Evolutionary conservation across 2,113 vertebrate genomes (phyloP), one percentile per base, ranked within the genome.

Genomic region (Tychaedon coryphoeus): DNA sequence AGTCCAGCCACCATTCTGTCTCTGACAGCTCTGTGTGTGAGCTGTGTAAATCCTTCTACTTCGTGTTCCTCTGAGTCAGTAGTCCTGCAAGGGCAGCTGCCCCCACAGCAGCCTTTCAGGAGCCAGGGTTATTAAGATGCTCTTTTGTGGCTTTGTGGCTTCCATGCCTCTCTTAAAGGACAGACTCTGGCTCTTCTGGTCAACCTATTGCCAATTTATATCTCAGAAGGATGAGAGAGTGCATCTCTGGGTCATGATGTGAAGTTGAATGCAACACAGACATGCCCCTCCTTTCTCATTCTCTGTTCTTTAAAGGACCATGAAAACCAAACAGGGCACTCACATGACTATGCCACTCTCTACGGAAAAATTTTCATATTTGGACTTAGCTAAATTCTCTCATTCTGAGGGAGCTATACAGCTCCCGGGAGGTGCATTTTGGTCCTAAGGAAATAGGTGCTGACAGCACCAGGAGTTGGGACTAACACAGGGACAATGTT

Each of bases 41-140:
- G 38, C 42, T 83, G 50, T 40, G 17, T 34, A 86, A 88, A 88
- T 70, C 60, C 29, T 77, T 40, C 45, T 40, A 3, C 60, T 88
- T 66, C 3, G 0, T 54, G 19, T 14, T 75, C 29, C 33, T 92
- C 73, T 69, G 45, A 79, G 69, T 50, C 82, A 28, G 42, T 47
- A 90, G 82, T 36, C 54, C 50, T 54, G 31, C 38, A 56, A 88
- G 64, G 69, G 51, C 54, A 83, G 78, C 43, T 86, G n/a, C 29
- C 33, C 28, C 23, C 13, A 2, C 42, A 8, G 24, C 50, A 82
- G 81, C 43, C 78, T 72, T 75, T 69, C 19, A 80, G 86, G 86
- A 97, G 88, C 88, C 88, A 91, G 42, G 12, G 75, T 88, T 82
- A 85, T 90, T 86, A 86, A 61, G 66, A 82, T 83, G 78, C 66